Evolutionary conservation across 2,888 invertebrate species (phyloP).

Genomic region (Clostera curtula): DNA sequence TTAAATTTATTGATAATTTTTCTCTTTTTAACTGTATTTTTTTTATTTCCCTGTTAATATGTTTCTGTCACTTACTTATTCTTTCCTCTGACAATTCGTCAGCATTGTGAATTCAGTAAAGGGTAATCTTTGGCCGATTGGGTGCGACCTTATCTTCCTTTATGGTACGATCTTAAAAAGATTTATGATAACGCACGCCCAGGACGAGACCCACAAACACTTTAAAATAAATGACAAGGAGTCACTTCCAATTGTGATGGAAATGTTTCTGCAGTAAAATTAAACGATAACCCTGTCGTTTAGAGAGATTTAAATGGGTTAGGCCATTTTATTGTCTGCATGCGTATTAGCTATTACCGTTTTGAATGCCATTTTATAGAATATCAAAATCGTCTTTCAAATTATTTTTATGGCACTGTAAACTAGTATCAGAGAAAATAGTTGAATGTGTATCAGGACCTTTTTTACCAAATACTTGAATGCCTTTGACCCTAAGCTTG

Average conservation of each 20-base stretch:
- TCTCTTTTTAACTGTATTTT: too few species aligned
- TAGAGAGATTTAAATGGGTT: slow-evolving; percentile 70
- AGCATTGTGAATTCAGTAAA: slow-evolving; percentile 59
- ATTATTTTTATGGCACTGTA: too few species aligned
- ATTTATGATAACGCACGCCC: slow-evolving; percentile 74
- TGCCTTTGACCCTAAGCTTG: too few species aligned
- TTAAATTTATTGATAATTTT: too few species aligned
- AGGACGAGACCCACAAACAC: slow-evolving; percentile 61
- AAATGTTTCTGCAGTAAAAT: slow-evolving; percentile 75
- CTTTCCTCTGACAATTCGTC: slow-evolving; percentile 57
- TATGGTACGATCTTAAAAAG: slow-evolving; percentile 73
- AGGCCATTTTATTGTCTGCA: slow-evolving; percentile 58
- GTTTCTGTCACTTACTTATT: slow-evolving; percentile 21
- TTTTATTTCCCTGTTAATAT: too few species aligned
- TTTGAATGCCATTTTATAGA: slow-evolving; percentile 30
- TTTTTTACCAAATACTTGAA: too few species aligned
- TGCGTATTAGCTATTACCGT: slow-evolving; percentile 41
- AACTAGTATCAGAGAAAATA: too few species aligned
- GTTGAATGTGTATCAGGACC: too few species aligned
- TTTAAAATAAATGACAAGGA: slow-evolving; percentile 74
- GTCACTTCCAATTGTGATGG: slow-evolving; percentile 73
- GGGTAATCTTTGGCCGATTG: slow-evolving; percentile 67
- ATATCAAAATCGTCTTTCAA: too few species aligned
- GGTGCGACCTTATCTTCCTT: slow-evolving; percentile 71
- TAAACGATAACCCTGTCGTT: slow-evolving; percentile 72